Evolutionary conservation across 2,888 invertebrate genomes (phyloP), one percentile per base, ranked within the genome.

Genomic region (Bruchidius siliquastri): DNA sequence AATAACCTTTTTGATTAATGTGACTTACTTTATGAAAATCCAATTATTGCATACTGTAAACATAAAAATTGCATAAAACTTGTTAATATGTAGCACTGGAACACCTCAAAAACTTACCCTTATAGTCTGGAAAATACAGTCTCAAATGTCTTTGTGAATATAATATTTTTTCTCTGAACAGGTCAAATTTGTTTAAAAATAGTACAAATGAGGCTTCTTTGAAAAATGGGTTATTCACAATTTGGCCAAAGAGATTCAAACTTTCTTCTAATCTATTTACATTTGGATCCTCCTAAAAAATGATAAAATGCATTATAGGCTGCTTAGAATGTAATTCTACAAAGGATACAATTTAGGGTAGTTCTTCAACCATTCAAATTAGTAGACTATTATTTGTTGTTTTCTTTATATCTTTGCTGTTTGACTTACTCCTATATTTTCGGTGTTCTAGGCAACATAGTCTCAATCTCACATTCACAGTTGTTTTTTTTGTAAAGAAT

Each of bases 201-300:
- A 92, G 84, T 70, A 91, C 90, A 82, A 91, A 90, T 0, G 90
- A 89, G 1, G 91, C 90, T 22, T 89, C 89, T 72, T 88, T 85
- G 82, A 92, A 92, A 84, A 90, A 91, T 22, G 90, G 88, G 82
- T 91, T 91, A 82, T 91, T 91, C 72, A 90, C 90, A 75, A 92
- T 91, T 83, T 90, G 90, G 71, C 89, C 88, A 81, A 92, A 92
- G 32, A 92, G 84, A 81, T 89, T 90, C 68, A 91, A 83, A 82
- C 91, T 91, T 84, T 92, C 92, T 78, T 89, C 89, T 71, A 92
- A 84, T 22, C 92, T 88, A 83, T 91, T 92, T 2, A 91, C 89
- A 75, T 83, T 87, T 10, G 89, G 87, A 83, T 91, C 91, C 82
- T 91, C 91, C 85, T 89, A 78, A n/a, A 84, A 83, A 72, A 72